phyloP scores from a whole-genome alignment of 2,113 vertebrate genomes.

The Chloropsis hardwickii region DNA sequence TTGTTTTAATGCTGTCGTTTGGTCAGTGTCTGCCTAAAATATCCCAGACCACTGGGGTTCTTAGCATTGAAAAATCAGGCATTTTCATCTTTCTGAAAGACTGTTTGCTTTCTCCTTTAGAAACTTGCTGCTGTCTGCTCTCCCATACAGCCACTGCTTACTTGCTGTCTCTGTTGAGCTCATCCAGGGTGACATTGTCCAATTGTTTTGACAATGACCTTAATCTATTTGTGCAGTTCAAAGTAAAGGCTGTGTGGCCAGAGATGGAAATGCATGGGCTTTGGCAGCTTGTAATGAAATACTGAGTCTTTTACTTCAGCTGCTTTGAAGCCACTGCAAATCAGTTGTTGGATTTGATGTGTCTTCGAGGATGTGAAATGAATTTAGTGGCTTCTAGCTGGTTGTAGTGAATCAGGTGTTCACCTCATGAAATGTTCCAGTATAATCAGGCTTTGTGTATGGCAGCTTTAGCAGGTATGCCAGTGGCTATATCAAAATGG shows the following conservation, averaged over 20 bases:
- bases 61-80: background rate
- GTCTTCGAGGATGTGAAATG: background rate
- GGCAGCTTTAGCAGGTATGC: background rate
- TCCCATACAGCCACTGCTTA: background rate
- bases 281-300: constrained; percentile 33
- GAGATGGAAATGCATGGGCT: background rate
- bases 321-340: constrained; percentile 1
- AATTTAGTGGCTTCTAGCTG: background rate
- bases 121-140: background rate
- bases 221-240: constrained; percentile 32
- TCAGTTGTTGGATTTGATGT: constrained; percentile 16
- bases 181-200: background rate
- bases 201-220: constrained; percentile 39
- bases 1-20: background rate
- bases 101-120: background rate
- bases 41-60: background rate
- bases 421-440: background rate
- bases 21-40: background rate
- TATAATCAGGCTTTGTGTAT: background rate
- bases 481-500: background rate
- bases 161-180: background rate
- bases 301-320: background rate
- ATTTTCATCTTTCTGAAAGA: background rate
- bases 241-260: background rate
- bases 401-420: background rate